Base-by-base conservation (phyloP, 2,888 invertebrate genomes). In the Gastracanthus pulcherrimus region DNA sequence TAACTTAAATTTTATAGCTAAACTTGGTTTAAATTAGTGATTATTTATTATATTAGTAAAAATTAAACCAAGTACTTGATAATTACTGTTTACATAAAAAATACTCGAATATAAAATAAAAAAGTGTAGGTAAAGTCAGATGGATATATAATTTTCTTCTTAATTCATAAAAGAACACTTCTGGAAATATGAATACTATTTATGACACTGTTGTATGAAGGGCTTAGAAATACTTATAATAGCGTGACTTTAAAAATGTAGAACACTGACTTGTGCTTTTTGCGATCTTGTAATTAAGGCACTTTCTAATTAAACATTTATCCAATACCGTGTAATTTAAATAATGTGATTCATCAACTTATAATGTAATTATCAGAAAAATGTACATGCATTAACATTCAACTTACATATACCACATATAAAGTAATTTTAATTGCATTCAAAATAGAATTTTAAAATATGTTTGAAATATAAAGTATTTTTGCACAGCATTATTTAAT, bases 201-300 rank as follows among this genome's bases (percentile, higher is more conserved):
- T 55, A 55, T 55, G 55, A 55, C 11, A 55, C 55, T 55, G 34
- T 36, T 31, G 34, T 36, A 19, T 16, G 19, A 55, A 26, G 55
- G 6, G 55, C 26, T 55, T 26, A 26, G 55, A 23, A 23, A 51
- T 51, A 23, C 55, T 23, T 23, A 11, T 55, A 26, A 9, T 51
- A 19, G 69, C 69, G 48, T 69, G 69, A 69, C 51, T 69, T 48
- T 51, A 51, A 34, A 69, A 51, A 69, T 51, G 19, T 31, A 13
- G 48, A 34, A 19, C 48, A 3, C 29, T 69, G 31, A 51, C n/a
- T 48, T 51, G 31, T 69, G n/a, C 48, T 51, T 69, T 51, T 31
- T 11, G 23, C n/a, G 26, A 29, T n/a, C 34, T n/a, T 69, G 34
- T 69, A 34, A 51, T 67, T 67, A 31, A 16, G n/a, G 16, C n/a